These are phyloP conservation scores for Drosophila leonis DNA, from an alignment of 2,888 invertebrate genomes.

Conservation along the genomic window DNA sequence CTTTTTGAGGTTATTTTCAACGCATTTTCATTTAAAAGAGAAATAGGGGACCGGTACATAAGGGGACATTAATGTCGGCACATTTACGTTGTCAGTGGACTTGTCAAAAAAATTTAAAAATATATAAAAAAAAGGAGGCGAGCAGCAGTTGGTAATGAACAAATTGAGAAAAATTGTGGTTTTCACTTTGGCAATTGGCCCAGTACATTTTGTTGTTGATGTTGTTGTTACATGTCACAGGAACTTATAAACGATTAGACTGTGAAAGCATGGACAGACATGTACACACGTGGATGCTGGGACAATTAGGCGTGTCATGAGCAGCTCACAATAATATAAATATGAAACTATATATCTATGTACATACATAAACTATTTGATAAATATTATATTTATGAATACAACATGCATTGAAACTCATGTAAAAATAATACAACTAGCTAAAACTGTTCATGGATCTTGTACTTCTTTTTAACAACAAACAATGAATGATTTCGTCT, in stretches of 20 bases:
- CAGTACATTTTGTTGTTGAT: constrained; percentile 36
- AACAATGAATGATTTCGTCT: background rate
- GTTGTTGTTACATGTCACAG: constrained; percentile 28
- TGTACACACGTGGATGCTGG: constrained; percentile 6
- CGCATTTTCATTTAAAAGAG: constrained; percentile 45
- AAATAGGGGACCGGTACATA: background rate
- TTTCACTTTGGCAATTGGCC: constrained; percentile 71
- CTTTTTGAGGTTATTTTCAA: background rate
- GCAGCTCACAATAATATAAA: background rate
- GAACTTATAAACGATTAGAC: constrained; percentile 19
- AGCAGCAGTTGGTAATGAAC: constrained; percentile 55
- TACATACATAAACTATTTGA: background rate
- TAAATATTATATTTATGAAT: no score
- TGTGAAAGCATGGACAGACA: background rate
- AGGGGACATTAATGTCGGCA: constrained; percentile 64
- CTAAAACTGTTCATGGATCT: background rate
- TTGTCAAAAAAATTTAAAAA: constrained; percentile 60
- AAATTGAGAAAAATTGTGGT: constrained; percentile 30
- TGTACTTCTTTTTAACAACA: background rate
- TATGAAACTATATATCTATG: background rate
- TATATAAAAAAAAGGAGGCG: constrained; percentile 15
- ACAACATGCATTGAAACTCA: background rate
- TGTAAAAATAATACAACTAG: background rate
- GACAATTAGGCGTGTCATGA: constrained; percentile 41
- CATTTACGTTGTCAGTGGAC: constrained; percentile 73